A percentile compares a stretch with the other conserved stretches of the same genome.
These are phyloP conservation scores for Gibbula magus DNA, from an alignment of 2,888 invertebrate species.

Conservation along the genomic window DNA sequence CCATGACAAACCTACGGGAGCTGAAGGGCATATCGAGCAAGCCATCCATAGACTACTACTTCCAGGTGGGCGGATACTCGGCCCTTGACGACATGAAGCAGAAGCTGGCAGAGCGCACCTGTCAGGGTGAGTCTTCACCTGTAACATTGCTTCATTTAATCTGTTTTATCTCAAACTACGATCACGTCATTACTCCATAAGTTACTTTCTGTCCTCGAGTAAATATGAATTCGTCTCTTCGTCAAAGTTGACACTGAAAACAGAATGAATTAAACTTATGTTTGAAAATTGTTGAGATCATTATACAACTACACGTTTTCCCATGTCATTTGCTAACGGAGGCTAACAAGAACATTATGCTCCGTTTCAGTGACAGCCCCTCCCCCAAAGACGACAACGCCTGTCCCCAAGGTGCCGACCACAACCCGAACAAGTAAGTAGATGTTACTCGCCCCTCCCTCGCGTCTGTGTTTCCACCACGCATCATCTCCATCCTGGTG, in stretches of 20 bases:
- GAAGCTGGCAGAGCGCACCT: slow-evolving; percentile 61
- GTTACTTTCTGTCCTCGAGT: neutral
- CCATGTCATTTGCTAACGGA: no score
- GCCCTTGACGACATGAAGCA: slow-evolving; percentile 60
- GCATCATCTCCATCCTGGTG: no score
- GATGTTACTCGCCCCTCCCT: neutral
- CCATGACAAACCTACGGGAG: slow-evolving; percentile 55
- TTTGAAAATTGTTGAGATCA: no score
- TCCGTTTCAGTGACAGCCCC: slow-evolving; percentile 35
- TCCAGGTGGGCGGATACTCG: slow-evolving; percentile 55
- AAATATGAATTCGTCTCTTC: no score
- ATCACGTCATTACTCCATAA: slow-evolving; percentile 4
- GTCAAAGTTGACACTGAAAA: no score
- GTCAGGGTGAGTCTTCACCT: slow-evolving; percentile 42
- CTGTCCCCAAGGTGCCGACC: slow-evolving; percentile 47
- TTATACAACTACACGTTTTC: no score
- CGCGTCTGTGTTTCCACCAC: no score
- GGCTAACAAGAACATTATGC: no score
- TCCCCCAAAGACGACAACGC: slow-evolving; percentile 31
- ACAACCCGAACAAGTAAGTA: slow-evolving; percentile 29
- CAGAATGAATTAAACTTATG: no score
- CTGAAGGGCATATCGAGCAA: slow-evolving; percentile 57
- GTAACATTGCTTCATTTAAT: no score
- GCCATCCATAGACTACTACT: slow-evolving; percentile 51
- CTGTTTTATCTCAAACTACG: no score